Evolutionary conservation across 1,140 invertebrate genomes (phyloP).

Genomic region (Ditylenchus dipsaci): DNA sequence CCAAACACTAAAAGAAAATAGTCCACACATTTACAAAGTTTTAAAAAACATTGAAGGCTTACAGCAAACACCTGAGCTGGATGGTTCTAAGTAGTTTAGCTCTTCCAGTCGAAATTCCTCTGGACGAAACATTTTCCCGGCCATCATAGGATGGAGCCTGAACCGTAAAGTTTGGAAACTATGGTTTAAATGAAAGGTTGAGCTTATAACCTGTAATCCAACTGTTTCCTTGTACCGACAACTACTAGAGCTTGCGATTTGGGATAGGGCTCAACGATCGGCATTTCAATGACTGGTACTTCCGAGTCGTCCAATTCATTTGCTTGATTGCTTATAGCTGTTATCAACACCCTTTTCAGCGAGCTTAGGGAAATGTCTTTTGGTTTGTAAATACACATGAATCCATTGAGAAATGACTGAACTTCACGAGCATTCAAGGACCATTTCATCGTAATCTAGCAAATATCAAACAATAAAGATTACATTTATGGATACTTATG

Average conservation of each 20-base stretch:
- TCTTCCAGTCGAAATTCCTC: conserved; percentile 48
- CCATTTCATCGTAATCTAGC: background rate
- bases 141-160: conserved; percentile 49
- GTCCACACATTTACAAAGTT: background rate
- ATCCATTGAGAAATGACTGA: conserved; percentile 41
- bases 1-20: conserved; percentile 45
- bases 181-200: background rate
- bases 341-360: conserved; percentile 37
- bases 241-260: conserved; percentile 41
- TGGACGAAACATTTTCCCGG: conserved; percentile 33
- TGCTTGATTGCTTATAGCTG: conserved; percentile 30
- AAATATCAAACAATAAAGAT: background rate
- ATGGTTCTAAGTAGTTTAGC: conserved; percentile 38
- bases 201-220: conserved; percentile 46
- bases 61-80: conserved; percentile 55
- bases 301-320: conserved; percentile 24
- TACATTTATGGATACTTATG: background rate
- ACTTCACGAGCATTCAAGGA: conserved; percentile 34
- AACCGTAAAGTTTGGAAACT: conserved; percentile 18
- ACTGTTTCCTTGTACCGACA: conserved; percentile 41
- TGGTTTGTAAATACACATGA: conserved; percentile 55
- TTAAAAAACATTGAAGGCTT: conserved; percentile 4
- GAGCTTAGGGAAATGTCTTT: conserved; percentile 44
- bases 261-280: conserved; percentile 49
- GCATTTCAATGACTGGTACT: conserved; percentile 38